These are phyloP conservation scores for Caenorhabditis briggsae DNA, from an alignment of 1,140 invertebrate species.

Conservation along the genomic window DNA sequence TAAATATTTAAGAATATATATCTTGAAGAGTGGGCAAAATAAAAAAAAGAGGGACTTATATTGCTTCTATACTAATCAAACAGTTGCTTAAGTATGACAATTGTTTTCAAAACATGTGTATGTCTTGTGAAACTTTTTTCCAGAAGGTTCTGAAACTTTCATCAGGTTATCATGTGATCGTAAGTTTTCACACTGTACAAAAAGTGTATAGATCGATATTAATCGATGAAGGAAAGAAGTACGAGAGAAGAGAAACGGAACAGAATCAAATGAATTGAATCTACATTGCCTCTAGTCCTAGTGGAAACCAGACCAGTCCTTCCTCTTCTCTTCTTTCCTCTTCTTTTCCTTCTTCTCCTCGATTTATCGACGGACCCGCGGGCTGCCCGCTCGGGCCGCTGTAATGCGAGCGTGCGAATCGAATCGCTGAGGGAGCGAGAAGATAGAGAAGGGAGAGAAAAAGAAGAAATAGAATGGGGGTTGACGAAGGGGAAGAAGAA, in stretches of 20 bases:
- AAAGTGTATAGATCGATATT: constrained; percentile 28
- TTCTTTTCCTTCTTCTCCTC: constrained; percentile 9
- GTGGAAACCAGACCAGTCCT: constrained; percentile 51
- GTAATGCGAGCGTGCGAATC: constrained; percentile 55
- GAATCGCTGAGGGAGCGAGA: constrained; percentile 35
- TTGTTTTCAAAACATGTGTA: constrained; percentile 4
- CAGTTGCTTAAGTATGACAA: constrained; percentile 1
- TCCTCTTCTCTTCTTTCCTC: background rate
- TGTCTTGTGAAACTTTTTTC: background rate
- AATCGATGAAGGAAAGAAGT: background rate
- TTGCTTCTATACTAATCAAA: background rate
- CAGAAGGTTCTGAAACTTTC: background rate
- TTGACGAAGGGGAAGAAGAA: constrained; percentile 31
- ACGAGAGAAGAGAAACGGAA: constrained; percentile 35
- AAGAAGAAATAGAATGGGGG: constrained; percentile 44
- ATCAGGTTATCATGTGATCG: background rate
- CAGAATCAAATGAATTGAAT: constrained; percentile 51
- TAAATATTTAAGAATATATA: too few species aligned
- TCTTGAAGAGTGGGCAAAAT: background rate
- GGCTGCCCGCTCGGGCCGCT: constrained; percentile 52
- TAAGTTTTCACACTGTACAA: background rate
- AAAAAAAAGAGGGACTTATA: background rate
- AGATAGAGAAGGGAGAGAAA: background rate
- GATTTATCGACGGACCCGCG: constrained; percentile 39
- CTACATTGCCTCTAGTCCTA: constrained; percentile 52